phyloP scores from a whole-genome alignment of 2,888 invertebrate genomes.

The Acanthosepion esculentum region DNA sequence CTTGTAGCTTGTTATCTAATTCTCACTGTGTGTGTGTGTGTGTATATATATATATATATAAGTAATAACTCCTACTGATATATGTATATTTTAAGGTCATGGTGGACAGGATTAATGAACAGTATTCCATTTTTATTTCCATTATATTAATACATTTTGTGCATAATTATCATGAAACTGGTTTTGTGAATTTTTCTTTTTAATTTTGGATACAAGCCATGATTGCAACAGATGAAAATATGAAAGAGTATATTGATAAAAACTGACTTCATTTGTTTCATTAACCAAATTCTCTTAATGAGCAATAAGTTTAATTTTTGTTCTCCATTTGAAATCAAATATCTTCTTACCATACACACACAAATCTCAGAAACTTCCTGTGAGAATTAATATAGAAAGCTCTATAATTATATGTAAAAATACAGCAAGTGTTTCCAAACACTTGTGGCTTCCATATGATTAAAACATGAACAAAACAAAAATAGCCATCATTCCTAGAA shows the following conservation, averaged over 20 bases:
- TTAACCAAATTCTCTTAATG: background rate
- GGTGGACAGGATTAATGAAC: too few relatives aligned
- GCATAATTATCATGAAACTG: background rate
- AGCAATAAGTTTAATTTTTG: background rate
- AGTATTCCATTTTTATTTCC: background rate
- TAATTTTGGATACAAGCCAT: background rate
- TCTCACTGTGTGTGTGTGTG: too few relatives aligned
- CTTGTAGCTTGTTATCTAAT: too few relatives aligned
- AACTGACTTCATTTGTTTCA: background rate
- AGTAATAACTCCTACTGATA: too few relatives aligned
- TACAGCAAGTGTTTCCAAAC: background rate
- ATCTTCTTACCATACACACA: background rate
- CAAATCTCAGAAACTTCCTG: background rate
- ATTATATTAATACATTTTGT: background rate
- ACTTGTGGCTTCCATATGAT: background rate
- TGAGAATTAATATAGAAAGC: background rate
- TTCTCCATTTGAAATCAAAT: background rate
- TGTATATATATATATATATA: too few relatives aligned
- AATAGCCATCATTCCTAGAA: background rate
- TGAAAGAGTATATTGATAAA: background rate
- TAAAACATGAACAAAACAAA: background rate
- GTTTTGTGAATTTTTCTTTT: background rate
- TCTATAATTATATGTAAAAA: background rate
- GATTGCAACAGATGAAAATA: background rate
- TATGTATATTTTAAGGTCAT: too few relatives aligned